Evolutionary conservation across 2,888 invertebrate species (phyloP).

Genomic region (Lordiphosa andalusiaca): DNA sequence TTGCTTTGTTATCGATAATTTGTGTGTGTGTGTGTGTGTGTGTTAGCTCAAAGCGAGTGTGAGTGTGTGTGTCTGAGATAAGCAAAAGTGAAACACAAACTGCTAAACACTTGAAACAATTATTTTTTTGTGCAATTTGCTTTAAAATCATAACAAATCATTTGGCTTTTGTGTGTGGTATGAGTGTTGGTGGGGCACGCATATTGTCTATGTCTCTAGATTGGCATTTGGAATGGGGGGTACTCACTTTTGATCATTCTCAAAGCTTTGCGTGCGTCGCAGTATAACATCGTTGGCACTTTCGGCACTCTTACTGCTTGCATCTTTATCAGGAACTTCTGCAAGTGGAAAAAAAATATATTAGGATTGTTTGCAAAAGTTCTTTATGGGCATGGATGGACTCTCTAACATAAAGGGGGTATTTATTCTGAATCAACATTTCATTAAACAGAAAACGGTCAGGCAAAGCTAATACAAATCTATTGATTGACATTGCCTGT

Average conservation of each 20-base stretch:
- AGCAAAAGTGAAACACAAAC: constrained; percentile 63
- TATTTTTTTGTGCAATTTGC: constrained; percentile 53
- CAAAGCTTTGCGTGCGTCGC: constrained; percentile 92
- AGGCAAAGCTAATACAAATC: too few relatives aligned
- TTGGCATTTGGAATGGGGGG: too few relatives aligned
- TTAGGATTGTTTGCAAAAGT: too few relatives aligned
- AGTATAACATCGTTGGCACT: constrained; percentile 84
- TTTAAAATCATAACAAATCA: constrained; percentile 29
- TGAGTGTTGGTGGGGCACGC: constrained; percentile 48
- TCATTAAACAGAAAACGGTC: too few relatives aligned
- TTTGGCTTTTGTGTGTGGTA: constrained; percentile 30
- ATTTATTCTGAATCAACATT: too few relatives aligned
- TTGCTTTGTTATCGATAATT: constrained; percentile 34
- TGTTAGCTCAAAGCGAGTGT: neutral
- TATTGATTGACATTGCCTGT: too few relatives aligned
- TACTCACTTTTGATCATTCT: constrained; percentile 93
- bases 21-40: constrained; percentile 15
- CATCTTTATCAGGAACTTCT: constrained; percentile 83
- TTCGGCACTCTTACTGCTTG: constrained; percentile 67
- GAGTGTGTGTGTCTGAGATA: constrained; percentile 17
- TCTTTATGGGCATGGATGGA: neutral
- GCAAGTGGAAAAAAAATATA: constrained; percentile 51
- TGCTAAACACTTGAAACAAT: constrained; percentile 26
- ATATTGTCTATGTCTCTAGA: constrained; percentile 40
- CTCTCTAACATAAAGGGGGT: neutral